Evolutionary conservation across 2,888 invertebrate species (phyloP), one percentile per base, ranked within the genome.

Genomic region (Drosophila parthenogenetica): DNA sequence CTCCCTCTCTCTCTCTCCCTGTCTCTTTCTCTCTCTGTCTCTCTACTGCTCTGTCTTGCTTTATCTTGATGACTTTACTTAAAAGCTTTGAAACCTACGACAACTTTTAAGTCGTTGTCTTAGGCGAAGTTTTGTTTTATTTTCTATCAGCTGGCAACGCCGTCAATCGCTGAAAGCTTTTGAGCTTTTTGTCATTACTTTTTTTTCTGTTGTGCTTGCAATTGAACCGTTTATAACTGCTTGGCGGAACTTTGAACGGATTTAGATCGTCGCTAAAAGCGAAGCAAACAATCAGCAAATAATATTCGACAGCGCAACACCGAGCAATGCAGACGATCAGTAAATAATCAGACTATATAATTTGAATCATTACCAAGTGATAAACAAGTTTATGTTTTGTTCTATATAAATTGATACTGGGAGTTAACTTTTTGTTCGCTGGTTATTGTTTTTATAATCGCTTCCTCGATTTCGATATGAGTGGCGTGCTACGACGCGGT

Each of bases 401-500:
- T 5, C 29, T 29, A 29, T 29, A 8, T 29, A 7, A 8, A 29
- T 29, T 29, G 29, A 8, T 8, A 29, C 29, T 29, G 29, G 0
- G 29, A 29, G 29, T 29, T 29, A 29, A 29, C 29, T 29, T 29
- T 8, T 29, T 29, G 29, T 29, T 29, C 29, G 40, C 19, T 1
- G 51, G 5, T 19, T 49, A 5, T 37, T 57, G 10, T 40, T 43
- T 2, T n/a, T 4, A 35, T 25, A 48, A 19, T 45, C 16, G 14
- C 14, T 57, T 45, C 22, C 45, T 50, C 14, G 43, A 48, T 46
- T 57, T 55, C 50, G 78, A 72, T 53, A 91, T 91, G 91, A 91
- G 91, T 78, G 91, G 91, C 16, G 91, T 91, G 39, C 69, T 91
- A 50, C 88, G 91, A 45, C 90, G 91, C 32, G 91, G 91, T 64